A percentile compares a stretch with the other conserved stretches of the same genome.
Conservation (phyloP, 1,140 invertebrate species). For the Ctenoplectra terminalis region DNA sequence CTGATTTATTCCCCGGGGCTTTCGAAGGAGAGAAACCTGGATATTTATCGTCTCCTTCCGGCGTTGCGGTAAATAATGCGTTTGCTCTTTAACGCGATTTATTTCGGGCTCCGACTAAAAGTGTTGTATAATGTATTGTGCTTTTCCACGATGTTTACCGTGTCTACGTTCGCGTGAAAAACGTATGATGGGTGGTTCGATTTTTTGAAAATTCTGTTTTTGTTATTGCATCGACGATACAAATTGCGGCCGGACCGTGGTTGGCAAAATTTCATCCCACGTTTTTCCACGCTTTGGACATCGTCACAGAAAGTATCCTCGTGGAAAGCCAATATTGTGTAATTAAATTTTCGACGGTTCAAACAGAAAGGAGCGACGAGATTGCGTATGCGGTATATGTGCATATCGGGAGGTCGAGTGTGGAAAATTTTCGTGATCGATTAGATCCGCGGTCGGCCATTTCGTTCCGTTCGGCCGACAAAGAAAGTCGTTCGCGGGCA, state of each 20-base stretch:
- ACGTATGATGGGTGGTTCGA: background rate
- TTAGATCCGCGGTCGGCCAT: conserved; percentile 52
- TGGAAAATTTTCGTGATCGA: conserved; percentile 57
- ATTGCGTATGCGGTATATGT: conserved; percentile 2
- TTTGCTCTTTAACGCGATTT: conserved; percentile 56
- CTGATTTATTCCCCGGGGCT: conserved; percentile 46
- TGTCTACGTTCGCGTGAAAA: background rate
- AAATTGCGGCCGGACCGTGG: conserved; percentile 22
- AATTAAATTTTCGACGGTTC: conserved; percentile 43
- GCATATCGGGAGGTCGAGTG: background rate
- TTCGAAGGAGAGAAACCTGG: conserved; percentile 46
- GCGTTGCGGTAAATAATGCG: conserved; percentile 49
- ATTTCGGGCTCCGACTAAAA: conserved; percentile 1
- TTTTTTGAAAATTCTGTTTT: conserved; percentile 6
- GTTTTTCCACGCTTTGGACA: conserved; percentile 12
- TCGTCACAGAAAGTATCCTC: conserved; percentile 21
- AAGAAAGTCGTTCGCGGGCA: conserved; percentile 21
- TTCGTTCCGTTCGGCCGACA: conserved; percentile 39
- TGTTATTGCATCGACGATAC: background rate
- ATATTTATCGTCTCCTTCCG: conserved; percentile 52
- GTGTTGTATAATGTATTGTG: conserved; percentile 21
- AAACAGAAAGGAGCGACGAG: conserved; percentile 36
- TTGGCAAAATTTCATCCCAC: conserved; percentile 26
- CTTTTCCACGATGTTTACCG: background rate
- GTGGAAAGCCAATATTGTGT: conserved; percentile 45